These are phyloP conservation scores for Rhynchomys soricoides DNA, from an alignment of 2,113 vertebrate species.

Conservation along the genomic window DNA sequence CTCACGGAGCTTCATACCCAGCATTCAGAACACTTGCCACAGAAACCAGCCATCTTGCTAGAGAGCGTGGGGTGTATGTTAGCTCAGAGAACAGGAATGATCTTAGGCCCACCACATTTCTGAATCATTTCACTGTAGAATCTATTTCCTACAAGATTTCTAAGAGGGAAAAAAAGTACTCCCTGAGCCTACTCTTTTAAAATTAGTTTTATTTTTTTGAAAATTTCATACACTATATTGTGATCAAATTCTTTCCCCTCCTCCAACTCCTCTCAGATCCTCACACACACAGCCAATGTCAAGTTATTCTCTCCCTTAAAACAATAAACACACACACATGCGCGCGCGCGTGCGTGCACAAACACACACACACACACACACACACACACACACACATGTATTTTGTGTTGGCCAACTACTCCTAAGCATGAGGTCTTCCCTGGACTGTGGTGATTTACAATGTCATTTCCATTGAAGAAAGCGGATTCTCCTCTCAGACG, in stretches of 20 bases:
- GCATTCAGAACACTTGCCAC: neutral
- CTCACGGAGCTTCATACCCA: neutral
- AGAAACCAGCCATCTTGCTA: neutral
- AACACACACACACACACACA: neutral
- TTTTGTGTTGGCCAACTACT: neutral
- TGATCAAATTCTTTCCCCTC: neutral
- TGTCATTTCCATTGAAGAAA: neutral
- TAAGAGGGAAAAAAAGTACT: neutral
- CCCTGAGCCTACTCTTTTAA: neutral
- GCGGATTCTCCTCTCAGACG: neutral
- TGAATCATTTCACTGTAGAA: neutral
- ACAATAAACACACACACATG: neutral
- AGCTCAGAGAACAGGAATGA: neutral
- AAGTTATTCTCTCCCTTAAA: neutral
- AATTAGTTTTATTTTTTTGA: neutral
- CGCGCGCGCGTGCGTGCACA: no score
- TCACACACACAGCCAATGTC: neutral
- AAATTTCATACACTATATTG: neutral
- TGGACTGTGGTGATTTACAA: neutral
- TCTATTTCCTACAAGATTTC: neutral
- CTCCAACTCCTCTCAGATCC: neutral
- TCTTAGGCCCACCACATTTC: neutral
- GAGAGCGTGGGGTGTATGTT: neutral
- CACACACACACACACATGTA: neutral
- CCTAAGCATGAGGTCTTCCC: neutral